Evolutionary conservation across 2,888 invertebrate genomes (phyloP).

Genomic region (Pelosia muscerda): DNA sequence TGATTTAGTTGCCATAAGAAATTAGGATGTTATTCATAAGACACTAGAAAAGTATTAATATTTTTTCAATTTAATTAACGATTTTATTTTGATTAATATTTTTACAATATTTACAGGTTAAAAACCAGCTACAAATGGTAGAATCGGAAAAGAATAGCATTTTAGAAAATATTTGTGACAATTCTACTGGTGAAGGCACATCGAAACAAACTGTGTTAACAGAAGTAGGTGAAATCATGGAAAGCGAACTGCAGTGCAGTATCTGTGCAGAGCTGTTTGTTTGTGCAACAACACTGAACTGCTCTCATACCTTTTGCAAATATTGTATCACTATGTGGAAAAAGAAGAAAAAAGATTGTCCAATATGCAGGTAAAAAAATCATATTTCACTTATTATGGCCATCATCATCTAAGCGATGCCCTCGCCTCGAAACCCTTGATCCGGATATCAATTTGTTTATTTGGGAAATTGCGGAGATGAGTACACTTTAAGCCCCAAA

Average conservation of each 20-base stretch:
- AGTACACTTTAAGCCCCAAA: too few relatives aligned
- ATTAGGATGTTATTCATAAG: too few relatives aligned
- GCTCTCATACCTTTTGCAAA: conserved; percentile 92
- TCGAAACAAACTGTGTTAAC: conserved; percentile 63
- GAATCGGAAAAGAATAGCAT: conserved; percentile 70
- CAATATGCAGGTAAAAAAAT: conserved; percentile 87
- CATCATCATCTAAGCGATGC: neutral
- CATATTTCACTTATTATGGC: neutral
- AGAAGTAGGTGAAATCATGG: conserved; percentile 87
- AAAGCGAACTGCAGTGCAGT: conserved; percentile 91
- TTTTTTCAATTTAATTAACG: too few relatives aligned
- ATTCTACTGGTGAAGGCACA: conserved; percentile 47
- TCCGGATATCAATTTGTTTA: too few relatives aligned
- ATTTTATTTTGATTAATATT: neutral
- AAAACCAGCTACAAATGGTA: conserved; percentile 65
- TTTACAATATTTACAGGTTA: conserved; percentile 57
- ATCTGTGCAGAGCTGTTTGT: conserved; percentile 92
- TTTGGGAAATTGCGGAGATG: too few relatives aligned
- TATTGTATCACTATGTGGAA: conserved; percentile 91
- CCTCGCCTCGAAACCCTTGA: neutral
- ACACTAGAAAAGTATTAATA: too few relatives aligned
- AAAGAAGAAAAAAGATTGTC: conserved; percentile 90
- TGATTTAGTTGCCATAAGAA: too few relatives aligned
- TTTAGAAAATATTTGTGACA: conserved; percentile 60
- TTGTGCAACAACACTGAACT: conserved; percentile 89